phyloP scores from a whole-genome alignment of 2,888 invertebrate genomes.

The Axea sp. region DNA sequence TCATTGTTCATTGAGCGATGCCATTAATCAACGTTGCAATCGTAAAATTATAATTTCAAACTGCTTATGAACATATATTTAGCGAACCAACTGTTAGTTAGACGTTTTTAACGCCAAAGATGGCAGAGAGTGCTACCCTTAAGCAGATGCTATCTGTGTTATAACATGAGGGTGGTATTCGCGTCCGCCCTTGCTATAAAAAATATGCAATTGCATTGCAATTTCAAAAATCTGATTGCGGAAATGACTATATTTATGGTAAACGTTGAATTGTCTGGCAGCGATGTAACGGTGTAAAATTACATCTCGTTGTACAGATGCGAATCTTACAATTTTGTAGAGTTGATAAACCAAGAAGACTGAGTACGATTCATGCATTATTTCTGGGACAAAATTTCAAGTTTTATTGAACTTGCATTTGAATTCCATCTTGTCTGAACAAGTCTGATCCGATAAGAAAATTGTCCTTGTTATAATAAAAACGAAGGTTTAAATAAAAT shows the following conservation, averaged over 20 bases:
- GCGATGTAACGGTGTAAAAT: not conserved
- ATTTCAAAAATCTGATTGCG: slow-evolving; percentile 36
- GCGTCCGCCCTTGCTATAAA: slow-evolving; percentile 28
- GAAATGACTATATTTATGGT: slow-evolving; percentile 50
- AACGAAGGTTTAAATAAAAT: too few relatives aligned
- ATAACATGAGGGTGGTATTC: slow-evolving; percentile 39
- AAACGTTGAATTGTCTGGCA: slow-evolving; percentile 29
- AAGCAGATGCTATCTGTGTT: slow-evolving; percentile 31
- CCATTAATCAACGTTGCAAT: slow-evolving; percentile 46
- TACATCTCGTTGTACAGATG: too few relatives aligned
- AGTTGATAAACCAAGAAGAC: too few relatives aligned
- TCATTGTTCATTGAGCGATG: slow-evolving; percentile 41
- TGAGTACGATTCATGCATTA: too few relatives aligned
- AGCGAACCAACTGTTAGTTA: slow-evolving; percentile 43
- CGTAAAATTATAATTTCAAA: slow-evolving; percentile 53
- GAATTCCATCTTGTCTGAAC: too few relatives aligned
- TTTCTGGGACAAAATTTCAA: too few relatives aligned
- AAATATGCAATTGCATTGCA: slow-evolving; percentile 48
- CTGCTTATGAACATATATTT: slow-evolving; percentile 43
- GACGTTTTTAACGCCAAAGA: slow-evolving; percentile 37
- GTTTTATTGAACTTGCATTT: too few relatives aligned
- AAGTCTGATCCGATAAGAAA: too few relatives aligned
- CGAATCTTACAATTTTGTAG: too few relatives aligned
- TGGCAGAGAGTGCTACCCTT: slow-evolving; percentile 29
- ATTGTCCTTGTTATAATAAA: too few relatives aligned